Percentiles rank a stretch among this genome's conserved stretches.
phyloP scores from a whole-genome alignment of 1,140 invertebrate species.

The Euwallacea fornicatus region DNA sequence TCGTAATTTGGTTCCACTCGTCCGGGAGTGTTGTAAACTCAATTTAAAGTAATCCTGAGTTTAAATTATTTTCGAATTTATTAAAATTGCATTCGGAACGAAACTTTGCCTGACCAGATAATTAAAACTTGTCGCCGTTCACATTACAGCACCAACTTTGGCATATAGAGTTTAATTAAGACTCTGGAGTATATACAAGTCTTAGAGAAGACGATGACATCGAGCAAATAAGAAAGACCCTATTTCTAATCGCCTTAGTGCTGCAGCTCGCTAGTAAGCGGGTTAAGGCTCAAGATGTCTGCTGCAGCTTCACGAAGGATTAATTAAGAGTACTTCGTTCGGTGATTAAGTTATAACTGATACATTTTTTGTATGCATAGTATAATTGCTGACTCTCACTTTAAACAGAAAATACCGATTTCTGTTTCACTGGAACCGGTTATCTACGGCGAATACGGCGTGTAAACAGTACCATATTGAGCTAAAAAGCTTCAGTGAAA shows the following conservation, averaged over 20 bases:
- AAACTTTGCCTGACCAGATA: neutral
- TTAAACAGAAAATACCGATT: too few species aligned
- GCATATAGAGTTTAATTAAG: neutral
- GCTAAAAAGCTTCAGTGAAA: too few species aligned
- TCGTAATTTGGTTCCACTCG: neutral
- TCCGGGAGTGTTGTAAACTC: neutral
- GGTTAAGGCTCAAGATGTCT: slow-evolving; percentile 1
- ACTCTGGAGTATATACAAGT: neutral
- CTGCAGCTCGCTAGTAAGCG: neutral
- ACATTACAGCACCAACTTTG: neutral
- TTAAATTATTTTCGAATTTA: slow-evolving; percentile 5
- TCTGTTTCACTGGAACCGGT: too few species aligned
- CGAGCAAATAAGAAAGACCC: neutral
- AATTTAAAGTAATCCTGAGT: slow-evolving; percentile 4
- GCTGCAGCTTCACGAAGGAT: slow-evolving; percentile 5
- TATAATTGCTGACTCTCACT: too few species aligned
- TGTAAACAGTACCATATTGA: too few species aligned
- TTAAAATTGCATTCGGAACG: neutral
- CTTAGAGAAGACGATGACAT: neutral
- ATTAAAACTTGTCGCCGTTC: neutral
- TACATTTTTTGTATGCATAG: too few species aligned
- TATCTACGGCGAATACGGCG: too few species aligned
- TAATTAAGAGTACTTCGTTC: neutral
- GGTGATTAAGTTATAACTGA: too few species aligned
- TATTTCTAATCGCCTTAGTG: slow-evolving; percentile 10